Evolutionary conservation across 2,113 vertebrate species (phyloP).

Genomic region (Esox niger): DNA sequence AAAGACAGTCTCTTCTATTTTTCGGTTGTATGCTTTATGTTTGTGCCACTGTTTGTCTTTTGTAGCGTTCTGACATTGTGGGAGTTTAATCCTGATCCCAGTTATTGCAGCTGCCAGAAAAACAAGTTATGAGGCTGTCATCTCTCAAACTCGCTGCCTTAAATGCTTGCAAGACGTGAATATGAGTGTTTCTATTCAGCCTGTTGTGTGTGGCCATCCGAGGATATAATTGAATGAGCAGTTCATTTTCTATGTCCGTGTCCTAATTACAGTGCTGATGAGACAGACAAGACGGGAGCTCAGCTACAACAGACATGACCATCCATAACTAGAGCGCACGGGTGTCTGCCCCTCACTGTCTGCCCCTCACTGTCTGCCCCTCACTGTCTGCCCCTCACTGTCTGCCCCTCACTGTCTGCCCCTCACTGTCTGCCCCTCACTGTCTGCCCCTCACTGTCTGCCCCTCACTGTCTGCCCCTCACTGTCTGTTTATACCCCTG

Average conservation of each 20-base stretch:
- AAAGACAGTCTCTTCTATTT: background rate
- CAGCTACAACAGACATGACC: constrained; percentile 8
- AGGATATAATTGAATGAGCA: constrained; percentile 33
- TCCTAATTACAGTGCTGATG: constrained; percentile 28
- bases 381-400: no score
- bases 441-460: no score
- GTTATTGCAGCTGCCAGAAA: constrained; percentile 18
- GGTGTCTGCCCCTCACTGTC: constrained; percentile 21
- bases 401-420: no score
- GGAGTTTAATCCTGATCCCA: constrained; percentile 4
- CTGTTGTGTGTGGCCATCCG: constrained; percentile 28
- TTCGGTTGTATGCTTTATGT: background rate
- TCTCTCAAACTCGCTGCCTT: constrained; percentile 1
- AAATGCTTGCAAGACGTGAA: constrained; percentile 15
- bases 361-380: constrained; percentile 19
- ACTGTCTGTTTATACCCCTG: background rate
- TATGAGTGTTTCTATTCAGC: constrained; percentile 7
- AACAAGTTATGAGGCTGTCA: constrained; percentile 13
- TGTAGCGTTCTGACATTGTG: constrained; percentile 4
- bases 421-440: no score
- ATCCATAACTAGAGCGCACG: constrained; percentile 15
- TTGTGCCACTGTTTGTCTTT: background rate
- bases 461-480: no score
- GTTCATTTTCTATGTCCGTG: constrained; percentile 26
- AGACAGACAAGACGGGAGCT: background rate